Conservation (phyloP, 2,113 vertebrate genomes). For the Gadus chalcogrammus region DNA sequence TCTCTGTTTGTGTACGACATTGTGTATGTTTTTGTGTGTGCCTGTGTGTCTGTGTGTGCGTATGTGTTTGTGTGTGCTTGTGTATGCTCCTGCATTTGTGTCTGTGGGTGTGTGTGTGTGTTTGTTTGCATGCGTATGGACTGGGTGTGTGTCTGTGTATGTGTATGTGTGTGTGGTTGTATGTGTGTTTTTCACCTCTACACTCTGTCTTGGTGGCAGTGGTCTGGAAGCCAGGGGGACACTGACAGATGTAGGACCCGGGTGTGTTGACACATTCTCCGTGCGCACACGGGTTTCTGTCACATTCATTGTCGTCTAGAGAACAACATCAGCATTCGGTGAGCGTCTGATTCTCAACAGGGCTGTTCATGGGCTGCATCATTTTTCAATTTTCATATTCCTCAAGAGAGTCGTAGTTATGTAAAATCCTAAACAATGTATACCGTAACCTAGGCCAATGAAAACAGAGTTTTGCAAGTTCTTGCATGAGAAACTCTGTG, state of each 20-base stretch:
- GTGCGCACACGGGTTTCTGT: constrained; percentile 83
- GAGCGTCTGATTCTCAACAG: too few relatives aligned
- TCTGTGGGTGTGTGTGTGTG: background rate
- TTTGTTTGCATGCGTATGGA: constrained; percentile 3
- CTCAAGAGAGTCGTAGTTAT: background rate
- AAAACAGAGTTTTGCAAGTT: too few relatives aligned
- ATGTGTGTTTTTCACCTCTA: constrained; percentile 75
- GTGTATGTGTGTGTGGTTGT: constrained; percentile 2
- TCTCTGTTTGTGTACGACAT: background rate
- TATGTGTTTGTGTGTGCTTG: too few relatives aligned
- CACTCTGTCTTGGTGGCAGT: constrained; percentile 90
- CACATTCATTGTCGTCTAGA: constrained; percentile 91
- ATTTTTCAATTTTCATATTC: background rate
- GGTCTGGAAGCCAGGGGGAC: constrained; percentile 88
- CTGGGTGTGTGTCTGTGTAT: constrained; percentile 16
- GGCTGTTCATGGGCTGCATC: background rate
- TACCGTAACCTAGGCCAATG: too few relatives aligned
- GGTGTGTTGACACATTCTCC: constrained; percentile 90
- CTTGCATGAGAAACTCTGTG: too few relatives aligned
- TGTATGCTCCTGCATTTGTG: background rate
- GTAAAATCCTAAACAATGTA: background rate
- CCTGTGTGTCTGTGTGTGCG: background rate
- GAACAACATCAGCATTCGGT: constrained; percentile 20
- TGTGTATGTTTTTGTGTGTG: background rate
- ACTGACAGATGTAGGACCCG: constrained; percentile 93